A percentile compares a stretch with the other conserved stretches of the same genome.
These are phyloP conservation scores for Drosophila bipectinata DNA, from an alignment of 1,140 invertebrate species.

Conservation along the genomic window DNA sequence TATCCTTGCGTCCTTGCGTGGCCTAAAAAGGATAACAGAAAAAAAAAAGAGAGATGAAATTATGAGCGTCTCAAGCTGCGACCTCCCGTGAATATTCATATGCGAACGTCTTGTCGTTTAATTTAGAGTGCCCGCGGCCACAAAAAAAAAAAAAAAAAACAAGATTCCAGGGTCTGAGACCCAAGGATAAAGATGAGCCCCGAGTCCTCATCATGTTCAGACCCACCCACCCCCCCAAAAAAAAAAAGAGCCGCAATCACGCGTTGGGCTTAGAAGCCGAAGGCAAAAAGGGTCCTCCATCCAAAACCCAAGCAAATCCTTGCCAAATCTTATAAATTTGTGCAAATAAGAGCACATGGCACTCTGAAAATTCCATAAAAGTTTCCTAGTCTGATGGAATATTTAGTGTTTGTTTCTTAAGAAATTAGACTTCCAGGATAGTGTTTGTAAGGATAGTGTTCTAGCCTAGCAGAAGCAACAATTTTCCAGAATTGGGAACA, in stretches of 20 bases:
- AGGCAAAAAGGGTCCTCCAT: constrained; percentile 1
- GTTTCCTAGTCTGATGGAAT: background rate
- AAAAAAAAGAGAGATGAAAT: constrained; percentile 3
- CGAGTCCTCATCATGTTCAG: constrained; percentile 4
- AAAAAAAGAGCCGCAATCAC: constrained; percentile 18
- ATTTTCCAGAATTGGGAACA: constrained; percentile 29
- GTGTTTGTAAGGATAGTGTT: background rate
- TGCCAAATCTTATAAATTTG: constrained; percentile 1
- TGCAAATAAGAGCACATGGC: background rate
- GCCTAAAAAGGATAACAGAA: constrained; percentile 9
- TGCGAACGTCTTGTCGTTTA: constrained; percentile 46
- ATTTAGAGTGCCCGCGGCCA: constrained; percentile 33
- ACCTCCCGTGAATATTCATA: constrained; percentile 38
- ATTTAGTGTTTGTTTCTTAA: background rate
- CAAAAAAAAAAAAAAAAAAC: no score
- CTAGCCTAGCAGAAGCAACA: constrained; percentile 42
- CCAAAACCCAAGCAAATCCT: background rate
- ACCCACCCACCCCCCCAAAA: no score
- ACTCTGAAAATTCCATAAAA: background rate
- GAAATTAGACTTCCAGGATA: no score
- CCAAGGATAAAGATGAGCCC: background rate
- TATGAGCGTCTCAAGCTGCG: constrained; percentile 23
- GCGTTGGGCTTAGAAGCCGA: constrained; percentile 3
- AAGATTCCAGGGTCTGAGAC: background rate
- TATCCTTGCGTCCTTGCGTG: constrained; percentile 12